Percentiles rank a stretch among this genome's conserved stretches.
Evolutionary conservation across 2,888 invertebrate species (phyloP).

Genomic region (Hirtodrosophila confusa): DNA sequence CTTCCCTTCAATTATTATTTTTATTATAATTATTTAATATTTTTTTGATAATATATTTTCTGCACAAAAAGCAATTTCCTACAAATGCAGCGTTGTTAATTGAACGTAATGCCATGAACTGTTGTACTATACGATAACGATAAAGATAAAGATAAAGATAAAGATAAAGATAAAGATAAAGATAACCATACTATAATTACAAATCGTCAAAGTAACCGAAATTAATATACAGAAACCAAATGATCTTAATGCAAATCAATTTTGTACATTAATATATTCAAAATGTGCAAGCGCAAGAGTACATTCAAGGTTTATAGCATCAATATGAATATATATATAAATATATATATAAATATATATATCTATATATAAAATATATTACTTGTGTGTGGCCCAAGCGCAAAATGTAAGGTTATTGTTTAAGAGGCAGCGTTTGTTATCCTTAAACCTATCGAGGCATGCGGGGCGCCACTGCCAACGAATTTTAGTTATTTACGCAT

Average conservation of each 20-base stretch:
- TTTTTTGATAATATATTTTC: slow-evolving; percentile 25
- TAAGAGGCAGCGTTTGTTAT: slow-evolving; percentile 42
- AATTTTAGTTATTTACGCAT: slow-evolving; percentile 76
- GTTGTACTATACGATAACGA: slow-evolving; percentile 51
- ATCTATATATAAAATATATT: slow-evolving; percentile 23
- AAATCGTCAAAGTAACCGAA: slow-evolving; percentile 65
- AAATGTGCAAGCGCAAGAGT: slow-evolving; percentile 34
- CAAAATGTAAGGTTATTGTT: slow-evolving; percentile 43
- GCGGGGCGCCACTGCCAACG: slow-evolving; percentile 65
- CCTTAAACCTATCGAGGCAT: slow-evolving; percentile 56
- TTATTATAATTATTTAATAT: slow-evolving; percentile 42
- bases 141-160: slow-evolving; percentile 46
- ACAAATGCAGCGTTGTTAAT: slow-evolving; percentile 54
- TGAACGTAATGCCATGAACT: slow-evolving; percentile 65
- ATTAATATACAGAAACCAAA: slow-evolving; percentile 69
- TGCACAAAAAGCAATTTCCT: slow-evolving; percentile 47
- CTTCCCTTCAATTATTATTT: slow-evolving; percentile 19
- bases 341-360: slow-evolving; percentile 26
- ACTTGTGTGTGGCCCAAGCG: slow-evolving; percentile 43
- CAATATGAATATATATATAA: slow-evolving; percentile 30
- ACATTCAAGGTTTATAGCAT: slow-evolving; percentile 45
- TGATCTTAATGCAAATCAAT: slow-evolving; percentile 65
- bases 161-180: slow-evolving; percentile 41
- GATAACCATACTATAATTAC: slow-evolving; percentile 46
- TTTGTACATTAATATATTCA: slow-evolving; percentile 55